Evolutionary conservation across 1,140 invertebrate species (phyloP).

Genomic region (Macrobrachium nipponense): DNA sequence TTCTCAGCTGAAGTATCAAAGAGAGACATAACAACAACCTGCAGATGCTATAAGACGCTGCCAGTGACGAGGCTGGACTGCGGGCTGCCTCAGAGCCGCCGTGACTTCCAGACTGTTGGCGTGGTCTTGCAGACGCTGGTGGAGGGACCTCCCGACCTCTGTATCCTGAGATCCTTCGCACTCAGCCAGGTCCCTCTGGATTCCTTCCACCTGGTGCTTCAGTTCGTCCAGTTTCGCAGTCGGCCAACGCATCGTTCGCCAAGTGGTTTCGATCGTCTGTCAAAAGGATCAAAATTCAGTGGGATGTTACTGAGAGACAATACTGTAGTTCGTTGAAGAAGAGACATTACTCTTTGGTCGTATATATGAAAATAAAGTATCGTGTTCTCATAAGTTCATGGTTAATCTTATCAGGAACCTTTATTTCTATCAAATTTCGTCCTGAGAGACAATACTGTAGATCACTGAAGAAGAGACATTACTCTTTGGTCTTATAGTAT

Average conservation of each 20-base stretch:
- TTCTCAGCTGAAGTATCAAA: too few relatives aligned
- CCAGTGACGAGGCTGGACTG: constrained; percentile 58
- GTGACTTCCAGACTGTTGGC: constrained; percentile 48
- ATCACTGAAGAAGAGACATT: not conserved
- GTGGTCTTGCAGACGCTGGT: constrained; percentile 41
- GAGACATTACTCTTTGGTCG: not conserved
- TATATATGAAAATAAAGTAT: too few relatives aligned
- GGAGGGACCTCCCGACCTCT: constrained; percentile 18
- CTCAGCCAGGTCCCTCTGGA: constrained; percentile 10
- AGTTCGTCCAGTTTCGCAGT: constrained; percentile 47
- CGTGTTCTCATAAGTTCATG: too few relatives aligned
- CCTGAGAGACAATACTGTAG: not conserved
- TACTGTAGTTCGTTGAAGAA: not conserved
- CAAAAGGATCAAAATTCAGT: not conserved
- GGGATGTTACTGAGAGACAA: not conserved
- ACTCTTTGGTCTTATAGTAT: too few relatives aligned
- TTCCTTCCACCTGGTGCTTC: constrained; percentile 33
- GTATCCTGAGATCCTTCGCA: constrained; percentile 26
- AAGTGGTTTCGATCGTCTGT: constrained; percentile 46
- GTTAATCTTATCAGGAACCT: too few relatives aligned
- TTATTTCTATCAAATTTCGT: too few relatives aligned
- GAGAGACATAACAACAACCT: constrained; percentile 12
- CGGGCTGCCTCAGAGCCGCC: constrained; percentile 47
- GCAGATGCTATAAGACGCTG: constrained; percentile 37
- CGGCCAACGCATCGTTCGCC: constrained; percentile 49